These are phyloP conservation scores for Eledone cirrhosa DNA, from an alignment of 2,888 invertebrate genomes.

Conservation along the genomic window DNA sequence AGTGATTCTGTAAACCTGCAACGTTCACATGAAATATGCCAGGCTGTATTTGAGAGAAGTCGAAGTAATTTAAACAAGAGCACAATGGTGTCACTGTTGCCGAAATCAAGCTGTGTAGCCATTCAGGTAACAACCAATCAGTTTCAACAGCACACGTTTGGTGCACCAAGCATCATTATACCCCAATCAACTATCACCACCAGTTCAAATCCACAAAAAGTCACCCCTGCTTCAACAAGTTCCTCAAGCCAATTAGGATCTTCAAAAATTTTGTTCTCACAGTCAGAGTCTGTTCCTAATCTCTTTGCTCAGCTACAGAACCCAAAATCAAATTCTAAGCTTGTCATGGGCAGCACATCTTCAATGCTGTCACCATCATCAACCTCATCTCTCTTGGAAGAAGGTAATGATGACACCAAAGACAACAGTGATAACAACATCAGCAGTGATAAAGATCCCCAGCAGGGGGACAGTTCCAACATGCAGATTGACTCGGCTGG, in stretches of 20 bases:
- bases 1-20: conserved; percentile 80
- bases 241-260: conserved; percentile 36
- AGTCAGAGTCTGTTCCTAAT: conserved; percentile 30
- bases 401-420: conserved; percentile 28
- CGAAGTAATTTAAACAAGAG: conserved; percentile 32
- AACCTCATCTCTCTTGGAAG: not conserved
- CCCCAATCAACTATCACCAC: conserved; percentile 33
- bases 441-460: too few relatives aligned
- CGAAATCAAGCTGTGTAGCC: conserved; percentile 32
- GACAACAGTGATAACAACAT: not conserved
- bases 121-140: conserved; percentile 31
- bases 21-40: conserved; percentile 88
- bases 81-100: conserved; percentile 38
- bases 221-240: conserved; percentile 22
- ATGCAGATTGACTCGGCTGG: too few relatives aligned
- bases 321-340: conserved; percentile 8
- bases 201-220: conserved; percentile 30
- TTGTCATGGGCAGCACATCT: conserved; percentile 19
- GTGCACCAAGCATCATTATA: conserved; percentile 23
- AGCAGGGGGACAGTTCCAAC: too few relatives aligned
- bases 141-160: conserved; percentile 31
- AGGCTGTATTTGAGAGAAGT: conserved; percentile 86
- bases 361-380: not conserved
- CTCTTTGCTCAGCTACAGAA: conserved; percentile 28
- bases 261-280: conserved; percentile 45